A percentile compares a stretch with the other conserved stretches of the same genome.
These are phyloP conservation scores for Patagioenas fasciata DNA, from an alignment of 2,113 vertebrate genomes.

Conservation along the genomic window DNA sequence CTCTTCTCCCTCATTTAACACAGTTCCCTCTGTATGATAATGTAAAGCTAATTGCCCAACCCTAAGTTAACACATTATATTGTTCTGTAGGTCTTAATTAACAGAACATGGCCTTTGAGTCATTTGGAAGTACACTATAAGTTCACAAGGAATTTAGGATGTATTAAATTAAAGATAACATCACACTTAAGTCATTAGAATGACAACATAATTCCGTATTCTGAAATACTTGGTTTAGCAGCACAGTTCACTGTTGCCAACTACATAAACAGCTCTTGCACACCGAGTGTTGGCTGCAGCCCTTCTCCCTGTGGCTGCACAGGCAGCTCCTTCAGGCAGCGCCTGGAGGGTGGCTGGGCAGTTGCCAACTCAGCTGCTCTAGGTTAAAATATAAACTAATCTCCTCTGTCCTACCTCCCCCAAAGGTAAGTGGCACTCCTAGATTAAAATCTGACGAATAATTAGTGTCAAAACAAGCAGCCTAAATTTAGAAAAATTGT, in stretches of 20 bases:
- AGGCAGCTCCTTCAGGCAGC: neutral
- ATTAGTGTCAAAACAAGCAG: neutral
- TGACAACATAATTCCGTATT: neutral
- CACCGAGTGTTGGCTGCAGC: neutral
- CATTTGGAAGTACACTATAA: neutral
- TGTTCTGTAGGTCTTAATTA: constrained; percentile 14
- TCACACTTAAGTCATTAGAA: neutral
- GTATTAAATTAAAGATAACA: neutral
- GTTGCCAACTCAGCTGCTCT: neutral
- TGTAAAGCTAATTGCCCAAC: neutral
- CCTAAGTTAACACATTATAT: neutral
- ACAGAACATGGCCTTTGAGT: neutral
- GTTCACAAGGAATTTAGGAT: neutral
- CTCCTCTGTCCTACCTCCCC: neutral
- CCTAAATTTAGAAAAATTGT: neutral
- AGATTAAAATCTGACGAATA: neutral
- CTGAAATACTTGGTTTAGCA: neutral
- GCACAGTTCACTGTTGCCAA: neutral
- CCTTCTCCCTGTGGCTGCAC: neutral
- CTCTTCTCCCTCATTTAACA: neutral
- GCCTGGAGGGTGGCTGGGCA: neutral
- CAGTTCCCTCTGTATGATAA: neutral
- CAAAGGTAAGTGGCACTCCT: neutral
- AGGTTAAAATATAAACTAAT: neutral
- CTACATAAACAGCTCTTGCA: neutral